Base-by-base conservation (phyloP, 2,888 invertebrate species). In the Cepaea hortensis region DNA sequence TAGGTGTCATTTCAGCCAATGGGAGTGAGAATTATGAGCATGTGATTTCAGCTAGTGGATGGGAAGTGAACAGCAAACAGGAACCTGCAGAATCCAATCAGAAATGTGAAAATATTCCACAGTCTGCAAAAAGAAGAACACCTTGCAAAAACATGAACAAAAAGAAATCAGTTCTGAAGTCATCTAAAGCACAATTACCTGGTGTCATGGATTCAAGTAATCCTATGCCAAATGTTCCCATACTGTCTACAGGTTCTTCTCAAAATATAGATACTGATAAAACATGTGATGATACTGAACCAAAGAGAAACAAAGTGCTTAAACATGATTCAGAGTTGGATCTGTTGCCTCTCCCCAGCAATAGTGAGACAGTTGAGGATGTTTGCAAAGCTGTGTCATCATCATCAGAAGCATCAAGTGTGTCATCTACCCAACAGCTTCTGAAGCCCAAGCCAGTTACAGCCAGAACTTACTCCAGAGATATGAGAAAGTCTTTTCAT, bases 381-480 rank as follows among this genome's bases (percentile, higher is more conserved):
- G 15, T 20, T n/a, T 46, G 70, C 13, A 18, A 6, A 48, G 61
- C 72, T 23, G 46, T 68, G 18, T 3, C 68, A 68, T 23, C 72
- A 3, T 50, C 70, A 3, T 68, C 62, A 15, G 84, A 20, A 4
- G 62, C n/a, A 3, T 72, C 82, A 61, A 88, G 88, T 75, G 15
- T 84, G 6, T 88, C 88, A 23, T 88, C 87, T 75, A 85, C 87
- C 11, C 87, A 87, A 62, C 88, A 85, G 85, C 84, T 88, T n/a
- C 81, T 85, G 55, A 81, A 82, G 50, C 82, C 82, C 3, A 82
- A 75, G 48, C 83, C 79, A 70, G 55, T 65, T 62, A 77, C 80
- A 13, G 23, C 79, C 61, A 83, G 85, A 15, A 87, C 85, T 6
- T 87, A 87, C 75, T 79, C 83, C 35, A 85, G 50, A 50, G 77